Conservation (phyloP, 2,888 invertebrate genomes). For the Noctua janthina region DNA sequence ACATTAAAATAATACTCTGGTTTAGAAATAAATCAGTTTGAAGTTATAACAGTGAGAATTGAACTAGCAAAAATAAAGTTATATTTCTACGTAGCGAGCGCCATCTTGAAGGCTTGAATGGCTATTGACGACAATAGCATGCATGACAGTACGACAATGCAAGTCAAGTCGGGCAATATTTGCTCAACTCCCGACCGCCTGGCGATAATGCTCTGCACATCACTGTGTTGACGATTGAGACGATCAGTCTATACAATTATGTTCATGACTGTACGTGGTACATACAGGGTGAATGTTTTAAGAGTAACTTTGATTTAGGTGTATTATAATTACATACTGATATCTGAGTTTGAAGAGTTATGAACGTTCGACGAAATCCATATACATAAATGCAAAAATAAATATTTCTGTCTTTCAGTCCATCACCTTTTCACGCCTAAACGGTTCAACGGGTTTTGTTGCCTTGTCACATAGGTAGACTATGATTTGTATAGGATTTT, state of each 20-base stretch:
- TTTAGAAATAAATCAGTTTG: background rate
- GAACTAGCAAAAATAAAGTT: background rate
- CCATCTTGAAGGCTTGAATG: constrained; percentile 61
- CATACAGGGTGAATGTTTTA: constrained; percentile 31
- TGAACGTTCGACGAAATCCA: background rate
- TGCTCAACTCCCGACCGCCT: constrained; percentile 61
- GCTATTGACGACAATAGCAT: constrained; percentile 65
- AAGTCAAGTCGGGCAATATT: constrained; percentile 67
- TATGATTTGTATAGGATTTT: too few species aligned
- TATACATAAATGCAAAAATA: too few species aligned
- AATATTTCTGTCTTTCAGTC: too few species aligned
- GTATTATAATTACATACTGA: too few species aligned
- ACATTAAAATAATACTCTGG: background rate
- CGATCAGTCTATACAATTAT: constrained; percentile 34
- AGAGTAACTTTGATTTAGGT: background rate
- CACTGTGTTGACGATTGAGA: constrained; percentile 47
- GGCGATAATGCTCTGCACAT: constrained; percentile 67
- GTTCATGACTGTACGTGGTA: constrained; percentile 11
- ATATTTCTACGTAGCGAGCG: constrained; percentile 9
- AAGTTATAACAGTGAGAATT: background rate
- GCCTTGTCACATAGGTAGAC: too few species aligned
- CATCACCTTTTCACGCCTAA: too few species aligned
- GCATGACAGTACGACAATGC: constrained; percentile 61
- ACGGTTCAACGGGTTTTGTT: too few species aligned
- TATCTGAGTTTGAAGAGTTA: background rate